Conservation (phyloP, 2,888 invertebrate genomes). For the Drosophila infuscata region DNA sequence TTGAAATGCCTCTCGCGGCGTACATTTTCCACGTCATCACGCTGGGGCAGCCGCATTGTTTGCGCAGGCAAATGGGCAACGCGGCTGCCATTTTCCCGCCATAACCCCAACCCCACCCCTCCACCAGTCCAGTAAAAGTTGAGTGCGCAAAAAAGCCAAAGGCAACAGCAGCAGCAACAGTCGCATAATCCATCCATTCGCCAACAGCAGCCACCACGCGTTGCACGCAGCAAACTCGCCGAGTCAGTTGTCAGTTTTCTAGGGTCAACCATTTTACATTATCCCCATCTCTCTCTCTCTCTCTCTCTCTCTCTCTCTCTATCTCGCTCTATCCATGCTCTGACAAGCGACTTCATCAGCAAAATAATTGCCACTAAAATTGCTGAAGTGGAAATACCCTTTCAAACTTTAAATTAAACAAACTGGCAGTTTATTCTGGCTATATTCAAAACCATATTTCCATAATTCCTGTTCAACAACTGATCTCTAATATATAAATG, state of each 20-base stretch:
- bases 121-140: not conserved
- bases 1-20: constrained; percentile 48
- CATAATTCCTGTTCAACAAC: not conserved
- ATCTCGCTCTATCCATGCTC: not conserved
- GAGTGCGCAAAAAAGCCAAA: constrained; percentile 11
- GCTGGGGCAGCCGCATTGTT: constrained; percentile 67
- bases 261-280: constrained; percentile 51
- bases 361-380: not conserved
- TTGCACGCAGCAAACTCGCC: constrained; percentile 49
- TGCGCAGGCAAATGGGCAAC: constrained; percentile 53
- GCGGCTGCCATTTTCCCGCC: not conserved
- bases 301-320: not conserved
- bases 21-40: constrained; percentile 75
- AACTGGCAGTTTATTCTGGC: not conserved
- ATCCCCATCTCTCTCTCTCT: not conserved
- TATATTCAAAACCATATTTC: not conserved
- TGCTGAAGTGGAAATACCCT: not conserved
- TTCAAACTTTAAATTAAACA: too few relatives aligned
- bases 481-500: not conserved
- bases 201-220: constrained; percentile 33
- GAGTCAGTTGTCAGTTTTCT: constrained; percentile 43
- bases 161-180: constrained; percentile 13
- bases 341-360: constrained; percentile 32
- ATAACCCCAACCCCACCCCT: not conserved
- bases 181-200: constrained; percentile 44